These are phyloP conservation scores for Drosophila subobscura DNA, from an alignment of 1,140 invertebrate genomes.

Conservation along the genomic window DNA sequence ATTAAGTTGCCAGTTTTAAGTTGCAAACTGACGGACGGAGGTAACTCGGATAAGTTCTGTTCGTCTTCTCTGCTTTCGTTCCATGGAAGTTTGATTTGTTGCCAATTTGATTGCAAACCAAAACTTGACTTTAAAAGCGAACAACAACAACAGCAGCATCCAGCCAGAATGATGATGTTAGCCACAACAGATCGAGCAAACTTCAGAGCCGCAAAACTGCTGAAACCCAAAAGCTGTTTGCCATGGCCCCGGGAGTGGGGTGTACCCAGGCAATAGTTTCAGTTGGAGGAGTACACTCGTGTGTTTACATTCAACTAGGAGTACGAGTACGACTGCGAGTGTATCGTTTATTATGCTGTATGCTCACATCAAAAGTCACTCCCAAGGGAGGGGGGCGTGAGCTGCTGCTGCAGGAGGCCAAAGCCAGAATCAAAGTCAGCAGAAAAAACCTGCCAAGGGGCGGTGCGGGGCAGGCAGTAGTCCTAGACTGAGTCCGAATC, in stretches of 20 bases:
- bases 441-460: constrained; percentile 26
- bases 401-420: constrained; percentile 31
- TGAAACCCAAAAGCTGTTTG: constrained; percentile 61
- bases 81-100: constrained; percentile 49
- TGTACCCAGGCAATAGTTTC: constrained; percentile 31
- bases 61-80: neutral
- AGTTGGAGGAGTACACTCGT: constrained; percentile 6
- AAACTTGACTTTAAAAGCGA: constrained; percentile 28
- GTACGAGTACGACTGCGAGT: constrained; percentile 21
- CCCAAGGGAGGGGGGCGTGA: constrained; percentile 2
- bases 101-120: constrained; percentile 48
- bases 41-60: neutral
- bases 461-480: neutral
- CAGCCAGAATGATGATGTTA: constrained; percentile 20
- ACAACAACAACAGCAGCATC: constrained; percentile 12
- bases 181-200: constrained; percentile 26
- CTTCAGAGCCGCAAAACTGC: constrained; percentile 17
- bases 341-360: constrained; percentile 67
- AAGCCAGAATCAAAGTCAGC: constrained; percentile 42
- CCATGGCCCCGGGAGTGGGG: constrained; percentile 63
- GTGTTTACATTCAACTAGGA: constrained; percentile 27
- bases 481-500: too few species aligned
- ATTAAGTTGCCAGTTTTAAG: constrained; percentile 49
- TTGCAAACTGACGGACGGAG: constrained; percentile 31
- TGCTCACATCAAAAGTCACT: constrained; percentile 63